phyloP scores from a whole-genome alignment of 2,888 invertebrate genomes.

The Cerastis rubricosa region DNA sequence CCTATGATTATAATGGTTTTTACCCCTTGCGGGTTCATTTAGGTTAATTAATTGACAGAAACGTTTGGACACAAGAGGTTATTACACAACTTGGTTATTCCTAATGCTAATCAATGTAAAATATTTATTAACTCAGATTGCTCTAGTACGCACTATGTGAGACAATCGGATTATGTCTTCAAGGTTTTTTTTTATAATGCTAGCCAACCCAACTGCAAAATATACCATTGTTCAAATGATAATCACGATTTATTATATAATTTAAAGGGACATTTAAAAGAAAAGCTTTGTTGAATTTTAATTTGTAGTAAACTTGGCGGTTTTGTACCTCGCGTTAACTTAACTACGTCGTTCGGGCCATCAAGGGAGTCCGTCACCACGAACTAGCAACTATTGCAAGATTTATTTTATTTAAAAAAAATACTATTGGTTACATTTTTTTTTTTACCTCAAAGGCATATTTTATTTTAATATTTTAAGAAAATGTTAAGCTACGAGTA shows the following conservation, averaged over 20 bases:
- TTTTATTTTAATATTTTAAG: not conserved
- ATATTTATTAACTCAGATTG: not conserved
- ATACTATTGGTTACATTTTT: no score
- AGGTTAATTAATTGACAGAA: not conserved
- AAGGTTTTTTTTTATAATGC: not conserved
- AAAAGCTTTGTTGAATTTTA: not conserved
- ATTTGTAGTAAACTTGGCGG: not conserved
- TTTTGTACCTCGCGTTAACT: constrained; percentile 12
- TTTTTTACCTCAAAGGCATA: not conserved
- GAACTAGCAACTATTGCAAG: no score
- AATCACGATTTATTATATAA: not conserved
- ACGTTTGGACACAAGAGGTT: not conserved
- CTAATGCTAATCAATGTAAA: not conserved
- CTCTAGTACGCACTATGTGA: not conserved
- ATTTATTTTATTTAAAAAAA: no score
- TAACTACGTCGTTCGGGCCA: not conserved
- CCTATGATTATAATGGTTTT: no score
- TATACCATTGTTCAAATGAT: not conserved
- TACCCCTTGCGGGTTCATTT: no score
- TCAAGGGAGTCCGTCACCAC: no score
- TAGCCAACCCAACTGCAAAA: not conserved
- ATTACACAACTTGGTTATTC: no score
- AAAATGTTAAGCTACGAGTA: not conserved
- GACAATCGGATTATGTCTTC: not conserved
- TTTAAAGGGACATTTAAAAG: not conserved